Evolutionary conservation across 2,113 vertebrate species (phyloP).

Genomic region (Tinamus guttatus): DNA sequence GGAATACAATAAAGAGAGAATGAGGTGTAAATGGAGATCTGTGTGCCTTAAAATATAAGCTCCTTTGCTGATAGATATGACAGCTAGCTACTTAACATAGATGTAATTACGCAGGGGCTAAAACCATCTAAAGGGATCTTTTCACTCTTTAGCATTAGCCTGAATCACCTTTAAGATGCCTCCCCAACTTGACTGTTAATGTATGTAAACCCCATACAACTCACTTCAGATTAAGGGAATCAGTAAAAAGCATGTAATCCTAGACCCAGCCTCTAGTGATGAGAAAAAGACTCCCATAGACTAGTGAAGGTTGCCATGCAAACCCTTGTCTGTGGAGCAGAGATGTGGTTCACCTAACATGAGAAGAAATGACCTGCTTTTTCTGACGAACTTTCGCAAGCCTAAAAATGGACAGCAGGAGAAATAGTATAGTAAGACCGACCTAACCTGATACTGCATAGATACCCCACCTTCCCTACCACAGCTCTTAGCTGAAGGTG

Average conservation of each 20-base stretch:
- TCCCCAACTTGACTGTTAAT: not conserved
- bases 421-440: not conserved
- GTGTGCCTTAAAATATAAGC: not conserved
- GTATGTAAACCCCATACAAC: not conserved
- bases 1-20: conserved; percentile 17
- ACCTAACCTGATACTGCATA: not conserved
- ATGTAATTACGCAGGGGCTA: conserved; percentile 1
- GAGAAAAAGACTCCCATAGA: not conserved
- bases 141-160: conserved; percentile 23
- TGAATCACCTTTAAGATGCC: not conserved
- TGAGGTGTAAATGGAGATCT: conserved; percentile 21
- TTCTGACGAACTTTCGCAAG: not conserved
- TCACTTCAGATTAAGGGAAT: conserved; percentile 13
- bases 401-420: not conserved
- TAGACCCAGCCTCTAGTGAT: not conserved
- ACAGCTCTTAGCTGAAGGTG: not conserved
- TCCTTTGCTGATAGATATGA: conserved; percentile 37
- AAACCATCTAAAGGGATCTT: not conserved
- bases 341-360: not conserved
- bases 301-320: not conserved
- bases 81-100: conserved; percentile 37
- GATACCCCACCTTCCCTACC: not conserved
- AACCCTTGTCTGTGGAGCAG: not conserved
- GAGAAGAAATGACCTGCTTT: not conserved
- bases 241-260: not conserved